Percentiles rank a stretch among this genome's conserved stretches.
Evolutionary conservation across 1,140 invertebrate species (phyloP).

Genomic region (Lepidurus packardi): DNA sequence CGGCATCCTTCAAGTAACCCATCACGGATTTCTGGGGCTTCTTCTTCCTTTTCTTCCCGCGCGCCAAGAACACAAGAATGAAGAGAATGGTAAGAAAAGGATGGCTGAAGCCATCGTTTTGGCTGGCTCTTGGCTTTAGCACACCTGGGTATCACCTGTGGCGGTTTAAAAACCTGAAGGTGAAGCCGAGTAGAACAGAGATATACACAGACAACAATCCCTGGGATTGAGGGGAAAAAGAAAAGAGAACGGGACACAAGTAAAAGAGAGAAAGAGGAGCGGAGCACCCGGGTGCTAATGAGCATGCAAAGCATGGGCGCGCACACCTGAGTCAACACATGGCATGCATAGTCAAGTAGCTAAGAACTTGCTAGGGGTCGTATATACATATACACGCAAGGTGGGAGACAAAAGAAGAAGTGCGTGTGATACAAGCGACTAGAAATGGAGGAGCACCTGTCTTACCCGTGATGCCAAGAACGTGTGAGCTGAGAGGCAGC

Average conservation of each 20-base stretch:
- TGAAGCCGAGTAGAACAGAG: constrained; percentile 29
- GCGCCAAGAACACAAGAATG: constrained; percentile 16
- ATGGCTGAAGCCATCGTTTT: background rate
- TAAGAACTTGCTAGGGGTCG: background rate
- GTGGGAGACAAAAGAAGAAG: background rate
- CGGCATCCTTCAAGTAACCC: constrained; percentile 20
- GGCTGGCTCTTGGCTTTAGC: background rate
- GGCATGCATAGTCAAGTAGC: constrained; percentile 5
- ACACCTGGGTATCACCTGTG: constrained; percentile 12
- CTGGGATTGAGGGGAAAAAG: constrained; percentile 29
- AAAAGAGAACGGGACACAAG: constrained; percentile 31
- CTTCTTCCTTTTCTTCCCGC: constrained; percentile 19
- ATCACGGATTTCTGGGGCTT: constrained; percentile 5
- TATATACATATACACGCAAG: background rate
- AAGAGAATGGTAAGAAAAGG: constrained; percentile 1
- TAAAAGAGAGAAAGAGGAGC: constrained; percentile 26
- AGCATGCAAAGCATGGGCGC: constrained; percentile 20
- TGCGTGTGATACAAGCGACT: constrained; percentile 27
- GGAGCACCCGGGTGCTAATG: constrained; percentile 15
- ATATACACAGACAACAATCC: constrained; percentile 35
- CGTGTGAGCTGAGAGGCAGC: constrained; percentile 15
- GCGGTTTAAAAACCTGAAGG: constrained; percentile 21
- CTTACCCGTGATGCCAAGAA: constrained; percentile 4
- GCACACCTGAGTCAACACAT: constrained; percentile 21
- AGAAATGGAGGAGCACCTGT: constrained; percentile 23